phyloP scores from a whole-genome alignment of 2,113 vertebrate species.

The Channa argus region DNA sequence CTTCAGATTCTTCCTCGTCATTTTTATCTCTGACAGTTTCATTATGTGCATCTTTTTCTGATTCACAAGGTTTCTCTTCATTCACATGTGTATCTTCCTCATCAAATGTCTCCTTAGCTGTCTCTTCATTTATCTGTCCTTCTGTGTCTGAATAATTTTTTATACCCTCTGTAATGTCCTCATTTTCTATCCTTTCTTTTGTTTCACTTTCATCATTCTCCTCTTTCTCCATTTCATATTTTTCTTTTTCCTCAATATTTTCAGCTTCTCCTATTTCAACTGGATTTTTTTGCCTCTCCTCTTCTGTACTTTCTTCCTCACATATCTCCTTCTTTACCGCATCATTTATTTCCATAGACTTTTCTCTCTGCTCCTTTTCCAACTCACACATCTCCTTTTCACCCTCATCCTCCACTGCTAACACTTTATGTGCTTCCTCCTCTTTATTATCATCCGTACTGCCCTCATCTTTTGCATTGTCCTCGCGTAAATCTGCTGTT shows the following conservation, averaged over 20 bases:
- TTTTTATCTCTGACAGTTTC: conserved; percentile 9
- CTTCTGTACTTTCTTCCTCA: conserved; percentile 4
- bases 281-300: conserved; percentile 30
- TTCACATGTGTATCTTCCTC: conserved; percentile 2
- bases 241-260: background rate
- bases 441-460: conserved; percentile 8
- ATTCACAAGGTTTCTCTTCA: conserved; percentile 7
- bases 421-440: background rate
- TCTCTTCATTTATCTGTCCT: conserved; percentile 14
- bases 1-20: background rate
- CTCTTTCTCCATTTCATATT: background rate
- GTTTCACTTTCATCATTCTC: conserved; percentile 5
- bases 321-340: conserved; percentile 21
- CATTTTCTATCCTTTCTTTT: conserved; percentile 14
- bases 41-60: background rate
- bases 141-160: conserved; percentile 20
- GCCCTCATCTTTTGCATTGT: conserved; percentile 1
- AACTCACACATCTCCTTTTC: background rate
- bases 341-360: background rate
- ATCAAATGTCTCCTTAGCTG: background rate
- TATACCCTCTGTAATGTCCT: conserved; percentile 11
- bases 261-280: conserved; percentile 23
- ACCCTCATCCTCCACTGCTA: conserved; percentile 3
- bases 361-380: conserved; percentile 36
- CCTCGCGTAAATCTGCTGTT: background rate